These are phyloP conservation scores for Tangara arthus DNA, from an alignment of 2,797 vertebrate genomes.

Conservation along the genomic window DNA sequence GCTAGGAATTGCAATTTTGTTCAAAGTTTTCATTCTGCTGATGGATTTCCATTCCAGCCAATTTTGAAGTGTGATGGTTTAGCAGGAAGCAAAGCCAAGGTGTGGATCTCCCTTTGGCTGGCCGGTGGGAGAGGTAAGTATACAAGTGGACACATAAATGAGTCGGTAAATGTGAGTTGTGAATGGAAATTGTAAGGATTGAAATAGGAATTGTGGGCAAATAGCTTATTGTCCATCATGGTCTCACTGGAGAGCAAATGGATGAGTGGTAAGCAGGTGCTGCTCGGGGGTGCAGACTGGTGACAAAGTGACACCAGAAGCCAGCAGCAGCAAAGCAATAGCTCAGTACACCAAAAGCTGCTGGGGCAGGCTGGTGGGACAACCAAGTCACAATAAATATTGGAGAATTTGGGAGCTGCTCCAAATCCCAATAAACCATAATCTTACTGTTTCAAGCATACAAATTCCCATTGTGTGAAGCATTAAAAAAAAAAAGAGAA, in stretches of 20 bases:
- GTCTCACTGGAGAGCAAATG: neutral
- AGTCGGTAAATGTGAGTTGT: neutral
- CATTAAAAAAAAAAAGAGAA: neutral
- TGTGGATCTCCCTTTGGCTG: neutral
- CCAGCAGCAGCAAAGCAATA: neutral
- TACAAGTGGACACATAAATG: neutral
- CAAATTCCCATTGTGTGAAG: neutral
- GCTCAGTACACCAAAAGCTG: neutral
- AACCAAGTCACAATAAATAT: neutral
- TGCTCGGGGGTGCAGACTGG: neutral
- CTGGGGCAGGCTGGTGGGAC: neutral
- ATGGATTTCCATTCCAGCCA: neutral
- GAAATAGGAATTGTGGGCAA: neutral
- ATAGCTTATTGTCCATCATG: neutral
- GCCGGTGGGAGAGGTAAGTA: neutral
- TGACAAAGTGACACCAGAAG: neutral
- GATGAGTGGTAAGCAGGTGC: neutral
- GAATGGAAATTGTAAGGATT: neutral
- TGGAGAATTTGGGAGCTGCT: neutral
- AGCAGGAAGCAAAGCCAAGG: neutral
- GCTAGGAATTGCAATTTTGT: neutral
- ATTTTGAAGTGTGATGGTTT: neutral
- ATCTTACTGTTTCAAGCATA: neutral
- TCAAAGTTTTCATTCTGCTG: neutral
- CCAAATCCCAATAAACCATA: neutral